Evolutionary conservation across 2,113 vertebrate species (phyloP), one percentile per base, ranked within the genome.

Genomic region (Platycercus adscitus): DNA sequence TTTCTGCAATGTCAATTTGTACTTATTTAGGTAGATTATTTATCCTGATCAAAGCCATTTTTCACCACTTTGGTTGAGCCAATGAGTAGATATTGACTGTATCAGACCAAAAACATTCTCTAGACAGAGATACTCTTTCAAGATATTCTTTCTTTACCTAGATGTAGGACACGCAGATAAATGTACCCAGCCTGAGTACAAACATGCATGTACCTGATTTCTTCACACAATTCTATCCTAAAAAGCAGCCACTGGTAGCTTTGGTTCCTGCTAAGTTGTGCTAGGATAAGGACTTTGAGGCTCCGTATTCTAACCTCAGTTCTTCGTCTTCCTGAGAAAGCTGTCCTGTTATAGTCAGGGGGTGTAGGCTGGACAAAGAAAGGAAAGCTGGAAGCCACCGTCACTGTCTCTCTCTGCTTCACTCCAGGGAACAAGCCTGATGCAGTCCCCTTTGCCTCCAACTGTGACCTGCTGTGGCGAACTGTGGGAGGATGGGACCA

Each of bases 151-250:
- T 56, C 33, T 53, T 78, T 61, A 66, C 47, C 13, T 72, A 44
- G 44, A 69, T 85, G 37, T 13, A 75, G 7, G 16, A 23, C 46
- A 26, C 0, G 0, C 16, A 28, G 0, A 1, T 8, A 81, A 81
- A 79, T 5, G 19, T 19, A 66, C 2, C 11, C 9, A 35, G 10
- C 28, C 12, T 46, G 25, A 55, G 70, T 50, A 33, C 9, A 64
- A 60, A 78, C 35, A 60, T 0, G 0, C 10, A 35, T 0, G 0
- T 17, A 17, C 19, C 8, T 7, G 10, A 71, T 56, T 87, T 71
- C 39, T 76, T 13, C 7, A 26, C n/a, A 43, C 9, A 64, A 4
- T 63, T 68, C 4, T 68, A 75, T 85, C 55, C 47, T 80, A 47
- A 86, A 76, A 47, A 41, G 6, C 37, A 29, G 17, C 7, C 20